These are phyloP conservation scores for Drosophila formosana DNA, from an alignment of 2,888 invertebrate genomes.

Conservation along the genomic window DNA sequence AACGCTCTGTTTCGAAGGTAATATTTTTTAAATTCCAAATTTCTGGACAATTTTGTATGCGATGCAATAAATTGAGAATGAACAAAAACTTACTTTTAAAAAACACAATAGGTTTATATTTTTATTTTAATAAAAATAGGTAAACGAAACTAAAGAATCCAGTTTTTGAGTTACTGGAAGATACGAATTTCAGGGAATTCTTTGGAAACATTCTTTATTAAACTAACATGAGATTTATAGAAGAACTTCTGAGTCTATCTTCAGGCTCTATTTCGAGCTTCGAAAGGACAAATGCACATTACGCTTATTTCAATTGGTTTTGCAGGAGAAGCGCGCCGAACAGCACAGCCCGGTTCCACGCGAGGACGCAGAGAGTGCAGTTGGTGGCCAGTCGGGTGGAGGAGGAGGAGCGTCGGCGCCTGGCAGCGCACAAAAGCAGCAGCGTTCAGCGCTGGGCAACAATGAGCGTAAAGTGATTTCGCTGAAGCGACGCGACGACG, in stretches of 20 bases:
- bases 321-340: slow-evolving; percentile 80
- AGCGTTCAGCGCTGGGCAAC: slow-evolving; percentile 50
- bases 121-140: too few species aligned
- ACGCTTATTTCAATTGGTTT: slow-evolving; percentile 9
- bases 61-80: too few species aligned
- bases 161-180: too few species aligned
- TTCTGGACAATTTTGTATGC: too few species aligned
- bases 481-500: slow-evolving; percentile 81
- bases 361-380: slow-evolving; percentile 49
- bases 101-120: too few species aligned
- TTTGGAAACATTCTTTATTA: too few species aligned
- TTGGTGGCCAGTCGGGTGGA: slow-evolving; percentile 27
- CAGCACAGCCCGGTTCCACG: slow-evolving; percentile 61
- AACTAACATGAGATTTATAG: background rate
- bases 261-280: background rate
- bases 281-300: background rate
- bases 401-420: slow-evolving; percentile 37
- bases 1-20: too few species aligned
- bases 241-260: background rate
- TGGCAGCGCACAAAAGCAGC: slow-evolving; percentile 45
- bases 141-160: too few species aligned
- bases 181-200: too few species aligned
- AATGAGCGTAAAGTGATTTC: slow-evolving; percentile 84
- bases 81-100: too few species aligned
- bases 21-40: too few species aligned